Evolutionary conservation across 2,113 vertebrate species (phyloP).

Genomic region (Marcusenius ussheri): DNA sequence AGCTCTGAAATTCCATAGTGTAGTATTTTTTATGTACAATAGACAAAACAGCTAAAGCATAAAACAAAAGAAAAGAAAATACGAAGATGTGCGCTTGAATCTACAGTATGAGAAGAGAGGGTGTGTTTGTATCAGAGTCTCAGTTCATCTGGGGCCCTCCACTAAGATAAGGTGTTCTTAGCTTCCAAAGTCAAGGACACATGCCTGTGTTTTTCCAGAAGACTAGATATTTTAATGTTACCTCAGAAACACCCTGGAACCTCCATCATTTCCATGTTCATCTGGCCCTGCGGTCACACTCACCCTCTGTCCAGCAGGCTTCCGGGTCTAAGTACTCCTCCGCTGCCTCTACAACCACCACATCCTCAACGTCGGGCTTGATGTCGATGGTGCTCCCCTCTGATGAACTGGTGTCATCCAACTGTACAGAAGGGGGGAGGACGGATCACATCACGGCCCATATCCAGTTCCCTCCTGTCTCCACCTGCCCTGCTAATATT

Average conservation of each 20-base stretch:
- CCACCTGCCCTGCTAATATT: not conserved
- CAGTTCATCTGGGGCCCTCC: not conserved
- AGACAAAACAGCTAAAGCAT: not conserved
- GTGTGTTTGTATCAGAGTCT: not conserved
- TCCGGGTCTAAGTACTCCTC: constrained; percentile 77
- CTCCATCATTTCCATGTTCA: not conserved
- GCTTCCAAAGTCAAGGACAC: not conserved
- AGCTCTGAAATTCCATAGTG: not conserved
- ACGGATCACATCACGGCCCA: not conserved
- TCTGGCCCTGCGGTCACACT: not conserved
- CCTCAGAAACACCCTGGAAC: not conserved
- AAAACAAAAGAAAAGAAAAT: not conserved
- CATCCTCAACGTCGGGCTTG: constrained; percentile 82
- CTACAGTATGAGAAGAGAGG: not conserved
- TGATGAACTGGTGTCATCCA: constrained; percentile 72
- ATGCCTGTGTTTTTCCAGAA: not conserved
- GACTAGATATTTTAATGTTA: not conserved
- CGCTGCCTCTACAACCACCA: constrained; percentile 67
- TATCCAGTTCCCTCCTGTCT: not conserved
- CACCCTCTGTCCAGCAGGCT: constrained; percentile 91
- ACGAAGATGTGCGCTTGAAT: not conserved
- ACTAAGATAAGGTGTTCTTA: not conserved
- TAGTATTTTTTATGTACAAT: not conserved
- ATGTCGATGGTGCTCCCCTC: constrained; percentile 95
- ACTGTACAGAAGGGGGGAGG: not conserved